Percentiles rank a stretch among this genome's conserved stretches.
phyloP scores from a whole-genome alignment of 2,113 vertebrate genomes.

The Nerophis lumbriciformis region DNA sequence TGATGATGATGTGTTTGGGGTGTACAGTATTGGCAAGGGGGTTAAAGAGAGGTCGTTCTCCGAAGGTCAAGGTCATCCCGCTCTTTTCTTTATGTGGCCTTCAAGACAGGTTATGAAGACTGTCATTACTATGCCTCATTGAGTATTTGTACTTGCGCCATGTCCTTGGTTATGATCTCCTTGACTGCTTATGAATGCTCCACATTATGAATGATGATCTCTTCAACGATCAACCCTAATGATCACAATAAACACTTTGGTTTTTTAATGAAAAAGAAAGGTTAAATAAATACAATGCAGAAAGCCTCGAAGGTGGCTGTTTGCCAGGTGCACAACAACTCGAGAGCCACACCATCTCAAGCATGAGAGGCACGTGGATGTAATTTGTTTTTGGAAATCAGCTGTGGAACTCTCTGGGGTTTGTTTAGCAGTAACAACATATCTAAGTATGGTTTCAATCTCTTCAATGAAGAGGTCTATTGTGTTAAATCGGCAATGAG shows the following conservation, averaged over 20 bases:
- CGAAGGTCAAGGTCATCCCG: conserved; percentile 29
- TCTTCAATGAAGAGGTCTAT: conserved; percentile 35
- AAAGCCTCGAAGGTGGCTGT: conserved; percentile 16
- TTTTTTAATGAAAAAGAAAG: conserved; percentile 14
- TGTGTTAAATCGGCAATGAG: conserved; percentile 26
- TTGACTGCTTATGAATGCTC: conserved; percentile 7
- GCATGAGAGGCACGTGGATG: conserved; percentile 23
- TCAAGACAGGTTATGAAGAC: conserved; percentile 13
- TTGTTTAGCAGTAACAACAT: conserved; percentile 37
- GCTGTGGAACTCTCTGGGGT: conserved; percentile 7
- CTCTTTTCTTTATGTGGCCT: conserved; percentile 14
- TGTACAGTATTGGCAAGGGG: conserved; percentile 2
- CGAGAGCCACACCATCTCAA: conserved; percentile 11
- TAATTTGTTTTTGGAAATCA: conserved; percentile 38
- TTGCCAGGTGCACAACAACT: conserved; percentile 26
- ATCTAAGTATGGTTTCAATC: conserved; percentile 35
- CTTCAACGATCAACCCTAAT: neutral
- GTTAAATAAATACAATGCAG: conserved; percentile 16
- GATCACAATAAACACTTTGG: neutral
- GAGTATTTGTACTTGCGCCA: conserved; percentile 2
- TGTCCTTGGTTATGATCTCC: conserved; percentile 6
- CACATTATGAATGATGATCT: neutral
- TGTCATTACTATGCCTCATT: conserved; percentile 2
- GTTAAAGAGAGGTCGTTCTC: conserved; percentile 40
- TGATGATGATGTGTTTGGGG: conserved; percentile 10